Percentiles rank a stretch among this genome's conserved stretches.
These are phyloP conservation scores for Leucopsar rothschildi DNA, from an alignment of 2,113 vertebrate genomes.

Conservation along the genomic window DNA sequence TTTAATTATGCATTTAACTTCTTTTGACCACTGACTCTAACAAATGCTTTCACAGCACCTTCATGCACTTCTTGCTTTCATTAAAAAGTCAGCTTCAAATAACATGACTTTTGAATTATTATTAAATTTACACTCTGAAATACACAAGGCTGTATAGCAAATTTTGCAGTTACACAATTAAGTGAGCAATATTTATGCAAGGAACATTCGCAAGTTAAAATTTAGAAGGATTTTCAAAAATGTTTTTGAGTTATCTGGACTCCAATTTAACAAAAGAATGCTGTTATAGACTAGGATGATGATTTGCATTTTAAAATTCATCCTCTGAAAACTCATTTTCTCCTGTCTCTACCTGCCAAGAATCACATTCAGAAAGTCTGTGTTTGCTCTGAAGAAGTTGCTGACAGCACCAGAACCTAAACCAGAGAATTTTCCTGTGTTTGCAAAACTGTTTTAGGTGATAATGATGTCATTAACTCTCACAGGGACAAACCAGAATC, in stretches of 20 bases:
- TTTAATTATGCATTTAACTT: background rate
- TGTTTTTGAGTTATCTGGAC: background rate
- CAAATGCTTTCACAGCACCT: background rate
- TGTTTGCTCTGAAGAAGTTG: constrained; percentile 23
- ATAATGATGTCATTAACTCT: constrained; percentile 44
- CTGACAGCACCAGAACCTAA: constrained; percentile 44
- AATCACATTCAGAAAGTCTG: constrained; percentile 27
- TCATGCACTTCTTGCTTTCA: background rate
- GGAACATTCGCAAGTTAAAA: background rate
- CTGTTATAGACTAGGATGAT: background rate
- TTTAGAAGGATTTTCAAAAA: background rate
- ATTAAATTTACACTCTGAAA: background rate
- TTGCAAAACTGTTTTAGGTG: constrained; percentile 17
- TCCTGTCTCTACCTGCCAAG: constrained; percentile 38
- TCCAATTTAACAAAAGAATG: background rate
- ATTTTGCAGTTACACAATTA: background rate
- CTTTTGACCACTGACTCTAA: background rate
- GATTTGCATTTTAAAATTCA: background rate
- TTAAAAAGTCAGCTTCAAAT: background rate
- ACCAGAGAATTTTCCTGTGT: background rate
- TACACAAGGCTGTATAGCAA: background rate
- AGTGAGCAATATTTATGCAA: background rate
- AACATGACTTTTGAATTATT: background rate
- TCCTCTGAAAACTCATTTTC: constrained; percentile 1
- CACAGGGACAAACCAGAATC: background rate